Conservation (phyloP, 2,797 vertebrate genomes). For the Acipenser ruthenus region DNA sequence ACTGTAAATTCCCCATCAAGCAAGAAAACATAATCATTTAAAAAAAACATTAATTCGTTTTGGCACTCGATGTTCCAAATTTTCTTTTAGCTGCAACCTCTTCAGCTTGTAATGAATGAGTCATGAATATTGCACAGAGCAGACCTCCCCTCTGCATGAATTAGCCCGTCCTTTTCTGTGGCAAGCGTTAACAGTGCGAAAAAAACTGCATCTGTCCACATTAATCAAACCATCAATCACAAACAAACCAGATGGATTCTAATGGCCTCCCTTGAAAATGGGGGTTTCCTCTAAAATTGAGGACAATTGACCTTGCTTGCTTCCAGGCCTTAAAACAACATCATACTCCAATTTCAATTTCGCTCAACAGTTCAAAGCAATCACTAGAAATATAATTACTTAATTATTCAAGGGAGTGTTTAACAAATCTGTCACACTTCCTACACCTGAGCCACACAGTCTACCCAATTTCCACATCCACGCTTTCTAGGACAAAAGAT, state of each 20-base stretch:
- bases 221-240: slow-evolving; percentile 39
- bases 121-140: slow-evolving; percentile 7
- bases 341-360: background rate
- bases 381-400: background rate
- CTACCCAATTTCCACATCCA: background rate
- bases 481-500: background rate
- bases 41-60: slow-evolving; percentile 1
- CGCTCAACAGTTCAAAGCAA: background rate
- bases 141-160: background rate
- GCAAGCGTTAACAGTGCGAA: slow-evolving; percentile 10
- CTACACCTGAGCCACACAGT: background rate
- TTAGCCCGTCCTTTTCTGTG: slow-evolving; percentile 15
- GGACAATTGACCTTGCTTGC: background rate
- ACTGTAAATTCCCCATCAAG: background rate
- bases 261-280: slow-evolving; percentile 27
- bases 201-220: slow-evolving; percentile 34
- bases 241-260: slow-evolving; percentile 19
- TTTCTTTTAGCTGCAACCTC: background rate
- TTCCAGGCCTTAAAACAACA: background rate
- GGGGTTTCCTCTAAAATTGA: background rate
- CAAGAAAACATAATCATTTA: background rate
- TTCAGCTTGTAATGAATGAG: slow-evolving; percentile 6
- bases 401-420: background rate
- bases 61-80: background rate
- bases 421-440: background rate